Evolutionary conservation across 1,140 invertebrate genomes (phyloP).

Genomic region (Heliothis subflexa): DNA sequence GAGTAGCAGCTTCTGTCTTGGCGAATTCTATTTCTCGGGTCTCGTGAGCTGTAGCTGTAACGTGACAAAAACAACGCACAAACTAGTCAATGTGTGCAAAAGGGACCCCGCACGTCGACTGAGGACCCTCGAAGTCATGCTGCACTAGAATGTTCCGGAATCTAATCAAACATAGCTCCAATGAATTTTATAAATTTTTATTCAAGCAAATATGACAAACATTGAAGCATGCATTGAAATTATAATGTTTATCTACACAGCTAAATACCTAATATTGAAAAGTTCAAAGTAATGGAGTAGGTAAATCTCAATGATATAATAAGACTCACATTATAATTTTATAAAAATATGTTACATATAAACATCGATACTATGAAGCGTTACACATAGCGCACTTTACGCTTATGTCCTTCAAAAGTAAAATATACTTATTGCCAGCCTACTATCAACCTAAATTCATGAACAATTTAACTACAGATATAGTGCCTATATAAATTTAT

Average conservation of each 20-base stretch:
- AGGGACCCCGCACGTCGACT: slow-evolving; percentile 42
- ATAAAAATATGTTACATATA: slow-evolving; percentile 72
- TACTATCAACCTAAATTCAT: slow-evolving; percentile 50
- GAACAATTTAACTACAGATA: slow-evolving; percentile 48
- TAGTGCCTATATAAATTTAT: slow-evolving; percentile 51
- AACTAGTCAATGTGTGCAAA: slow-evolving; percentile 79
- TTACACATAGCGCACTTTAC: slow-evolving; percentile 33
- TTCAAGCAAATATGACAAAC: slow-evolving; percentile 83
- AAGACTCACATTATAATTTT: slow-evolving; percentile 57
- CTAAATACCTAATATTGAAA: slow-evolving; percentile 56
- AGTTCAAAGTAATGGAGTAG: slow-evolving; percentile 51
- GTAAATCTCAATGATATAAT: slow-evolving; percentile 42
- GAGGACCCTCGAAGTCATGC: slow-evolving; percentile 25
- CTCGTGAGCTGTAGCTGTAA: slow-evolving; percentile 65
- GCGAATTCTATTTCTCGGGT: background rate
- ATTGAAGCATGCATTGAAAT: slow-evolving; percentile 74
- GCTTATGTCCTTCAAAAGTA: slow-evolving; percentile 42
- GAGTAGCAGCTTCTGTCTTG: background rate
- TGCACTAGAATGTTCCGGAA: slow-evolving; percentile 18
- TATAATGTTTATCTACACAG: slow-evolving; percentile 74
- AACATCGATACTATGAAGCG: slow-evolving; percentile 54
- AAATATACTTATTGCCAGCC: slow-evolving; percentile 47
- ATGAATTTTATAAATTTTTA: slow-evolving; percentile 72
- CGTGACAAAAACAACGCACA: slow-evolving; percentile 65
- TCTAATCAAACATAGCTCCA: slow-evolving; percentile 65